Percentiles rank a stretch among this genome's conserved stretches.
Evolutionary conservation across 2,113 vertebrate genomes (phyloP).

Genomic region (Picathartes gymnocephalus): DNA sequence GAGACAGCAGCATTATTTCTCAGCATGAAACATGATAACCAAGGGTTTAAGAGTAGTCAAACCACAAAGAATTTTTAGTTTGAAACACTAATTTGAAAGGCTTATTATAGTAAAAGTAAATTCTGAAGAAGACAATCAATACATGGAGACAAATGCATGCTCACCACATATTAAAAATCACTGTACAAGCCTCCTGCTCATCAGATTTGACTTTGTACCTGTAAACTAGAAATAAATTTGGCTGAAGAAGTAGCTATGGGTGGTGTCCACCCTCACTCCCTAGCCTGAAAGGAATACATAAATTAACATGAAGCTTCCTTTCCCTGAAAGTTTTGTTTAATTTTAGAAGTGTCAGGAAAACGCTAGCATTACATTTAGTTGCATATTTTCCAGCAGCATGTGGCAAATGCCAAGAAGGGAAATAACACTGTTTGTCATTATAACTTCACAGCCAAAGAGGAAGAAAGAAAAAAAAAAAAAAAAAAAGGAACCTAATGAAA

Average conservation of each 20-base stretch:
- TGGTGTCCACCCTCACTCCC: background rate
- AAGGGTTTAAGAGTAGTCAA: background rate
- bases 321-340: conserved; percentile 39
- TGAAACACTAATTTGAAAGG: background rate
- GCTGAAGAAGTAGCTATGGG: background rate
- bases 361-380: conserved; percentile 1
- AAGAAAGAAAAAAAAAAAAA: background rate
- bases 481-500: background rate
- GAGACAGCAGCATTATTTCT: background rate
- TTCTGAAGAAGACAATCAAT: background rate
- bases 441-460: background rate
- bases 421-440: conserved; percentile 29
- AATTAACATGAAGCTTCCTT: conserved; percentile 33
- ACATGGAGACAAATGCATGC: background rate
- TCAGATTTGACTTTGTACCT: background rate
- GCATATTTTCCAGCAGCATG: conserved; percentile 42
- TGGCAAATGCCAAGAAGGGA: conserved; percentile 31
- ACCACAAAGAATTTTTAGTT: background rate
- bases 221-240: background rate
- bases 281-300: conserved; percentile 9
- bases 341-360: conserved; percentile 48
- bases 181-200: background rate
- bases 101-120: background rate
- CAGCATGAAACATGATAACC: background rate
- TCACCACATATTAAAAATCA: background rate